phyloP scores from a whole-genome alignment of 2,113 vertebrate species.

The Coptodon rendalli region DNA sequence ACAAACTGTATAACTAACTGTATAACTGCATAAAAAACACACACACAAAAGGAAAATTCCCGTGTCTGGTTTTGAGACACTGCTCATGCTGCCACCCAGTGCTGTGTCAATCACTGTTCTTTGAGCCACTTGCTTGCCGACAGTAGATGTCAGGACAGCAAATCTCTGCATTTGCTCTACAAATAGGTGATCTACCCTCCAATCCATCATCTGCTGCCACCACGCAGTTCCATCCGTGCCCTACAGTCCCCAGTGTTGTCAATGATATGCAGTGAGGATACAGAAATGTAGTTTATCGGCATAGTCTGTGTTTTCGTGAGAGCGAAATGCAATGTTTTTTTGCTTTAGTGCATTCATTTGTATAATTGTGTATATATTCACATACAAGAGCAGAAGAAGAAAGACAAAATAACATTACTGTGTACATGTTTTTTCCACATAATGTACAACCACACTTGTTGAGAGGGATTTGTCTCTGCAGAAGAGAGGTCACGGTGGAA shows the following conservation, averaged over 20 bases:
- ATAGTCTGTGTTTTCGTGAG: not conserved
- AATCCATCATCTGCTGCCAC: slow-evolving; percentile 55
- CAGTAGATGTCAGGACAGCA: slow-evolving; percentile 27
- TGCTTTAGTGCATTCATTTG: not conserved
- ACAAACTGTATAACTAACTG: not conserved
- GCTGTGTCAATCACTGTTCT: slow-evolving; percentile 20
- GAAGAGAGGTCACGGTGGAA: not conserved
- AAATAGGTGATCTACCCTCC: slow-evolving; percentile 57
- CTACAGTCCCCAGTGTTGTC: not conserved
- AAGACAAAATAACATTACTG: not conserved
- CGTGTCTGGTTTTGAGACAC: not conserved
- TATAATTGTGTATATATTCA: not conserved
- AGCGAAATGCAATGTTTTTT: not conserved
- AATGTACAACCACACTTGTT: not conserved
- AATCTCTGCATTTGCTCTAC: slow-evolving; percentile 46
- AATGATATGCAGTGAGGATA: not conserved
- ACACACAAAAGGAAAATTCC: not conserved
- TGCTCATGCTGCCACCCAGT: not conserved
- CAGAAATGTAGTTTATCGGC: not conserved
- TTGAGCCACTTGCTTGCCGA: not conserved
- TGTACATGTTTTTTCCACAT: not conserved
- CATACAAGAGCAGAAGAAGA: not conserved
- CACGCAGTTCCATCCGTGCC: not conserved
- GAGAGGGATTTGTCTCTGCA: not conserved
- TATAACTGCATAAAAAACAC: not conserved